phyloP scores from a whole-genome alignment of 64 coral and sea anemone genomes.

The Actinia tenebrosa region DNA sequence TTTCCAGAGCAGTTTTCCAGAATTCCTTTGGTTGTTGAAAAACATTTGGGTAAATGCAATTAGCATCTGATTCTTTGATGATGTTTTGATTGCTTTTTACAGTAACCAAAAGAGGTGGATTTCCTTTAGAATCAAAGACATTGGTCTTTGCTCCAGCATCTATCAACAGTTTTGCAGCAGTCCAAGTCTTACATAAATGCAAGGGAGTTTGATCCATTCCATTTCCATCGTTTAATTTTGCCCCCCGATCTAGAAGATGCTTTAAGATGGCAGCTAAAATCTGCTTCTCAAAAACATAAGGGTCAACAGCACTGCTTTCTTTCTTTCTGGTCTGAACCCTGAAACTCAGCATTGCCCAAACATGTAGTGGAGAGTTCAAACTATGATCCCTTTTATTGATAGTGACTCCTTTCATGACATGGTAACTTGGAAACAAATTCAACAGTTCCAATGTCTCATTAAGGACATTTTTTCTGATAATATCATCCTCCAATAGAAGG shows the following conservation, averaged over 20 bases:
- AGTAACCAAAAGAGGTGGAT: background rate
- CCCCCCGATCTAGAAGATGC: background rate
- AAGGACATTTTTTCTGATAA: background rate
- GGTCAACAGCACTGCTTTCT: background rate
- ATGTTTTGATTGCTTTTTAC: background rate
- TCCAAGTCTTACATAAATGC: background rate
- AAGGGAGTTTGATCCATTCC: background rate
- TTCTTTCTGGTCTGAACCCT: background rate
- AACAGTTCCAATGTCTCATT: background rate
- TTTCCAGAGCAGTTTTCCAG: background rate
- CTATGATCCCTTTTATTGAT: background rate
- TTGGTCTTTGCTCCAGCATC: slow-evolving; percentile 2
- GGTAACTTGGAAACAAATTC: background rate
- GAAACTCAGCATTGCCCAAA: background rate
- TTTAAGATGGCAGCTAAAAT: background rate
- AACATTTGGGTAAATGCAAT: background rate
- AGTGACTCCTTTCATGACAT: background rate
- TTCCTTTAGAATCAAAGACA: background rate
- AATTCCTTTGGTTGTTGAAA: background rate
- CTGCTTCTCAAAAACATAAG: background rate
- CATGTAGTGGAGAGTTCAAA: background rate
- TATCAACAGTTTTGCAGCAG: background rate
- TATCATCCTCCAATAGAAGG: background rate
- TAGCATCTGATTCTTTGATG: background rate
- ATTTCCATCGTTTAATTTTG: background rate